Conservation (phyloP, 1,140 invertebrate species). For the Pseudomyrmex gracilis region DNA sequence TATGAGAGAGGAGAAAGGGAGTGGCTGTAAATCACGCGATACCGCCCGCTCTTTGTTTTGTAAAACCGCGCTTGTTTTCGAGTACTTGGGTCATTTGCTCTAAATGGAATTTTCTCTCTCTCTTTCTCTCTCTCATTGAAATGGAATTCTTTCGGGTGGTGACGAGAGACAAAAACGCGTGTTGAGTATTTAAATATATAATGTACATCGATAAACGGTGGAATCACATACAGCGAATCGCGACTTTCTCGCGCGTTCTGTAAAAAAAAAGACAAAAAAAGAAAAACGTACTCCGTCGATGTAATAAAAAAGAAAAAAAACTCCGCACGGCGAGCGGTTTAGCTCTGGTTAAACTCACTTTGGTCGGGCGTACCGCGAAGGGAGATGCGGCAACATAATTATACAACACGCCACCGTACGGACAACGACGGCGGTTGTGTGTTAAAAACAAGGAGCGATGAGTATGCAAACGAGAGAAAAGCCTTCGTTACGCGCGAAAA, state of each 20-base stretch:
- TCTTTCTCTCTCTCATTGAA: background rate
- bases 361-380: slow-evolving; percentile 41
- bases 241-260: no score
- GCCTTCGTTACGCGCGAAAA: slow-evolving; percentile 15
- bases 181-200: slow-evolving; percentile 35
- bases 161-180: background rate
- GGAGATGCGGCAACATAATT: slow-evolving; percentile 58
- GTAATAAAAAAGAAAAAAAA: slow-evolving; percentile 32
- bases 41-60: slow-evolving; percentile 33
- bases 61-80: slow-evolving; percentile 40
- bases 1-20: background rate
- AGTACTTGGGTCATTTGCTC: slow-evolving; percentile 45
- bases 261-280: no score
- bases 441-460: slow-evolving; percentile 67
- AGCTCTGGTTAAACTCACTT: slow-evolving; percentile 36
- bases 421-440: slow-evolving; percentile 2
- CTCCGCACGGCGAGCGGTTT: slow-evolving; percentile 24
- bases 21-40: slow-evolving; percentile 40
- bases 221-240: background rate
- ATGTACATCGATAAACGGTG: background rate
- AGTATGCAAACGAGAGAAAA: slow-evolving; percentile 65
- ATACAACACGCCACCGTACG: slow-evolving; percentile 27
- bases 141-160: slow-evolving; percentile 13
- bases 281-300: background rate
- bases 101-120: slow-evolving; percentile 36